These are phyloP conservation scores for Yponomeuta sedellus DNA, from an alignment of 2,888 invertebrate genomes.

Conservation along the genomic window DNA sequence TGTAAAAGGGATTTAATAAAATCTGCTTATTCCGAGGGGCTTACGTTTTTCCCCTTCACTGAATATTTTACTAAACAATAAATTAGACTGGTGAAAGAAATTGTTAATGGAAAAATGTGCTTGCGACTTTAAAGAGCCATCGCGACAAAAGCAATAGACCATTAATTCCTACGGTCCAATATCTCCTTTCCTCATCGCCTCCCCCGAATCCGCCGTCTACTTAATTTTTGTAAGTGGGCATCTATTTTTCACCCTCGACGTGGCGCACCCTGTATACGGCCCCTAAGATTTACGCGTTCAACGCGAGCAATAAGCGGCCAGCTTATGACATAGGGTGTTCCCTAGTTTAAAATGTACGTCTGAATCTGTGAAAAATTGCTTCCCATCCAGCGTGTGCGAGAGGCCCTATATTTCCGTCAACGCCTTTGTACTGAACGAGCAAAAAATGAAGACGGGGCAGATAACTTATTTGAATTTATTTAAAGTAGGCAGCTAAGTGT, in stretches of 20 bases:
- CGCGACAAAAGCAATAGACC: slow-evolving; percentile 21
- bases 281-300: slow-evolving; percentile 63
- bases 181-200: slow-evolving; percentile 23
- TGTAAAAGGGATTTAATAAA: not conserved
- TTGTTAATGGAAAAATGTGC: not conserved
- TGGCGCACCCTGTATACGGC: slow-evolving; percentile 37
- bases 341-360: slow-evolving; percentile 69
- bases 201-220: slow-evolving; percentile 36
- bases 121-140: slow-evolving; percentile 1
- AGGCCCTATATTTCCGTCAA: slow-evolving; percentile 58
- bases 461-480: slow-evolving; percentile 47
- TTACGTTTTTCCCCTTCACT: not conserved
- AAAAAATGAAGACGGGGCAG: slow-evolving; percentile 48
- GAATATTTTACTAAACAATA: not conserved
- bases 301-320: slow-evolving; percentile 60
- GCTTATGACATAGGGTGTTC: slow-evolving; percentile 52
- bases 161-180: slow-evolving; percentile 30
- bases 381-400: slow-evolving; percentile 45
- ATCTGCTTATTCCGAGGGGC: not conserved
- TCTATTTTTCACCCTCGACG: slow-evolving; percentile 58
- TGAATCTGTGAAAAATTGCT: slow-evolving; percentile 70
- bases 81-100: not conserved
- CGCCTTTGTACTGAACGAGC: slow-evolving; percentile 49
- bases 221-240: slow-evolving; percentile 68
- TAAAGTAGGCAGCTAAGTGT: slow-evolving; percentile 36